Evolutionary conservation across 2,113 vertebrate species (phyloP), one percentile per base, ranked within the genome.

Genomic region (Carollia perspicillata): DNA sequence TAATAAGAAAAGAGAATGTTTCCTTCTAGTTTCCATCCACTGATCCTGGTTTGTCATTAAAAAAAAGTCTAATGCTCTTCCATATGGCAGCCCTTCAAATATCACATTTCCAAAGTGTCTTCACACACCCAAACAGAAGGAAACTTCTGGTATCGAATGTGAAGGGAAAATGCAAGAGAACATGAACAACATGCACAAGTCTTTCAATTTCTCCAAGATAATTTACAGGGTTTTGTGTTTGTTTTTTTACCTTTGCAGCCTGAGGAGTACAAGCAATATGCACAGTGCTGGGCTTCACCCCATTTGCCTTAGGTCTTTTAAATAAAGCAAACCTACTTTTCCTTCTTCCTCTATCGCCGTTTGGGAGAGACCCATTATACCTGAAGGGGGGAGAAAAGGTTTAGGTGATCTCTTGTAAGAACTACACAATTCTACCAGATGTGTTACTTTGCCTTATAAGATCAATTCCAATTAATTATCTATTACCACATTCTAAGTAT

Each of bases 321-420:
- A 99, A 99, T 97, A 99, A 99, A 97, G 99, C 99, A 98, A 99
- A 99, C 3, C 99, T 99, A 98, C 99, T 99, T 99, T 99, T 99
- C 92, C 99, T 99, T 97, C 99, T 99, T 98, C 99, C 99, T 97
- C 99, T 98, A 97, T 99, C 99, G 75, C 99, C 99, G 28, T 99
- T 99, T 97, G 99, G 99, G 97, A 99, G 99, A 97, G 99, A 99
- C 97, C 99, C 99, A 99, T 99, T 99, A 99, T 99, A 99, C 98
- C 99, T 99, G 97, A 72, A 33, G 18, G 68, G 35, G 35, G 37
- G 68, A 12, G n/a, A 53, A 84, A 93, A 84, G 96, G 66, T 89
- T 84, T 90, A 95, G 69, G 65, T 77, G 28, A 97, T 47, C 11
- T 93, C 53, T 71, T 84, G 1, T 84, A 85, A 84, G 44, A 85